A percentile compares a stretch with the other conserved stretches of the same genome.
phyloP scores from a whole-genome alignment of 2,113 vertebrate species.

The Casuarius casuarius region DNA sequence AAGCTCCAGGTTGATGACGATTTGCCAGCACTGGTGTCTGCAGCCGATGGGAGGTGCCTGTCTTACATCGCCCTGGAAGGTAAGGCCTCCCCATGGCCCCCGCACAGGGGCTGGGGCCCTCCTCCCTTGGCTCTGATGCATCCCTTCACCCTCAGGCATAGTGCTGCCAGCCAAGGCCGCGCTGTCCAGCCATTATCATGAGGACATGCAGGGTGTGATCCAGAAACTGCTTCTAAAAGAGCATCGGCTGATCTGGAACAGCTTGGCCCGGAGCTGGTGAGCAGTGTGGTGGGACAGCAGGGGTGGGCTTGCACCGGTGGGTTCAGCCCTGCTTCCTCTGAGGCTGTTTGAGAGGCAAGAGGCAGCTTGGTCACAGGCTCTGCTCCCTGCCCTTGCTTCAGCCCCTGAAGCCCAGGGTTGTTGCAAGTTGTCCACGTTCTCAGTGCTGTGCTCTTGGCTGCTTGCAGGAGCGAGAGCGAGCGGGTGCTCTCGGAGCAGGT shows the following conservation, averaged over 20 bases:
- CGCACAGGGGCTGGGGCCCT: background rate
- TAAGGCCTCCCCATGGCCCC: conserved; percentile 42
- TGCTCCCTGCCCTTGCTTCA: background rate
- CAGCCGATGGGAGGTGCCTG: conserved; percentile 79
- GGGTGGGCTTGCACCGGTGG: background rate
- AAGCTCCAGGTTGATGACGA: conserved; percentile 76
- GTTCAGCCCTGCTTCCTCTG: background rate
- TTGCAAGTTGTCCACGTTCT: fast-evolving
- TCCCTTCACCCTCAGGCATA: conserved; percentile 69
- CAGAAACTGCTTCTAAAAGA: conserved; percentile 85
- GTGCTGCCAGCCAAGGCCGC: conserved; percentile 79
- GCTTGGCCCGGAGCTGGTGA: conserved; percentile 83
- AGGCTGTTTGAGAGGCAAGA: background rate
- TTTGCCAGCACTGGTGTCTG: conserved; percentile 79
- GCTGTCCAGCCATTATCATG: conserved; percentile 82
- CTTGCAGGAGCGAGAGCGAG: conserved; percentile 83
- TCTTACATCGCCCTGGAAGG: conserved; percentile 87
- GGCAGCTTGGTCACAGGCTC: background rate
- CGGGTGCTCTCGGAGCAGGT: conserved; percentile 81
- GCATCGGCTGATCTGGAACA: conserved; percentile 88
- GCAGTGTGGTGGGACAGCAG: background rate
- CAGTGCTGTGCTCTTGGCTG: background rate
- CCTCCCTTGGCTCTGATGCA: fast-evolving
- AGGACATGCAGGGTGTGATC: conserved; percentile 83
- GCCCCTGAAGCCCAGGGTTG: background rate